Evolutionary conservation across 2,888 invertebrate genomes (phyloP), one percentile per base, ranked within the genome.

Genomic region (Lepidonotus clava): DNA sequence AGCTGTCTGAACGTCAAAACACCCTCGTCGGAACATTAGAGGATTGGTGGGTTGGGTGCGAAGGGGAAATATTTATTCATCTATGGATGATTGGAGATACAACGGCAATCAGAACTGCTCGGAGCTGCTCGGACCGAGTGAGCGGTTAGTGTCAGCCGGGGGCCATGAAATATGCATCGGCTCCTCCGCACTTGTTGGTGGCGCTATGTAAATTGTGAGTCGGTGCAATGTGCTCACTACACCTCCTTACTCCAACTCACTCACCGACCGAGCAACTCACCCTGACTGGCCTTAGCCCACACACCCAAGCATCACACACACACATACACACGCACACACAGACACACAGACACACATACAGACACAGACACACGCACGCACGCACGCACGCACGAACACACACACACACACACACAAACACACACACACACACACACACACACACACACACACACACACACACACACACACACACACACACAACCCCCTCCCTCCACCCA

Each of bases 1-100:
- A 24, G 46, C 6, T 28, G 80, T 21, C 80, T 51, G 14, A 24
- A 46, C 11, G 80, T 41, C 80, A 46, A 41, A 80, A n/a, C 51
- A 40, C 76, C 76, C 38, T 14, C 76, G 36, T 36, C 76, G 18
- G 4, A n/a, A 18, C 36, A 76, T 18, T 32, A 71, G 21, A 11
- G 14, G 61, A 28, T 32, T n/a, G 41, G 51, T 24, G 24, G 14
- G 80, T 80, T 80, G 21, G 80, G 80, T 51, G 80, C 80, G 28
- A 80, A 51, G 46, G 28, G 1, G 46, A 80, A 32, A 80, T 80
- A 80, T 80, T 46, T 80, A 80, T 80, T 80, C 80, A 80, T 28
- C 6, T 32, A 46, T 41, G 18, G 80, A 41, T 80, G 80, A 80
- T 80, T 41, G 41, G 46, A 46, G 80, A 80, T 80, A 71, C 71